These are phyloP conservation scores for Tamias sibiricus DNA, from an alignment of 2,113 vertebrate species.

Conservation along the genomic window DNA sequence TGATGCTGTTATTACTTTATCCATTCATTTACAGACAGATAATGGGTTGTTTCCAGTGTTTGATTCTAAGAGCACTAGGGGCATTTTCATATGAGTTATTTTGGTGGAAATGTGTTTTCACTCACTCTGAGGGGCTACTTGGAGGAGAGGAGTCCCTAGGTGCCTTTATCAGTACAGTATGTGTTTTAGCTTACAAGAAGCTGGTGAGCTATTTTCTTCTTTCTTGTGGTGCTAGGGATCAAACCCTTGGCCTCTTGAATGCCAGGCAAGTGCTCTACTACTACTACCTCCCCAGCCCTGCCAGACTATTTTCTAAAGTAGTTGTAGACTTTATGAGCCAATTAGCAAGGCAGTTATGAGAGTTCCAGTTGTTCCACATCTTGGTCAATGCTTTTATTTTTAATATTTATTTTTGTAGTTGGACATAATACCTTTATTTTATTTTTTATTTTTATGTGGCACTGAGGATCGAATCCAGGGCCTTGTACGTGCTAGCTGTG, in stretches of 20 bases:
- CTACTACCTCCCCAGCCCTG: not conserved
- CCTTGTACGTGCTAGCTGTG: no score
- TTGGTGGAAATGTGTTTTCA: not conserved
- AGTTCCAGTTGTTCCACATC: not conserved
- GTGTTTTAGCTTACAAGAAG: not conserved
- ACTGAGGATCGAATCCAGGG: no score
- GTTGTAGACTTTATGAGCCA: not conserved
- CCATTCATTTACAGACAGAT: not conserved
- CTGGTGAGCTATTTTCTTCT: no score
- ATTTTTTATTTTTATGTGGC: no score
- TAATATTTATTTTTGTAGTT: no score
- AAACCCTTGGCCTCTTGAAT: not conserved
- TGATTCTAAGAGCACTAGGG: not conserved
- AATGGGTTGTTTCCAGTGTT: not conserved
- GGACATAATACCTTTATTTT: no score
- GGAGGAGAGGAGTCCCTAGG: not conserved
- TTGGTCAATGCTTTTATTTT: not conserved
- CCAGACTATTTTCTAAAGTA: not conserved
- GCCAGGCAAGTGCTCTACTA: no score
- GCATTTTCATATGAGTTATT: not conserved
- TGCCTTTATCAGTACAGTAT: not conserved
- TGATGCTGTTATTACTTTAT: not conserved
- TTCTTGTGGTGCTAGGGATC: not conserved
- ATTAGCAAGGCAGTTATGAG: not conserved
- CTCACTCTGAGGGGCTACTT: not conserved